Conservation (phyloP, 2,113 vertebrate species). For the Tenrec ecaudatus region DNA sequence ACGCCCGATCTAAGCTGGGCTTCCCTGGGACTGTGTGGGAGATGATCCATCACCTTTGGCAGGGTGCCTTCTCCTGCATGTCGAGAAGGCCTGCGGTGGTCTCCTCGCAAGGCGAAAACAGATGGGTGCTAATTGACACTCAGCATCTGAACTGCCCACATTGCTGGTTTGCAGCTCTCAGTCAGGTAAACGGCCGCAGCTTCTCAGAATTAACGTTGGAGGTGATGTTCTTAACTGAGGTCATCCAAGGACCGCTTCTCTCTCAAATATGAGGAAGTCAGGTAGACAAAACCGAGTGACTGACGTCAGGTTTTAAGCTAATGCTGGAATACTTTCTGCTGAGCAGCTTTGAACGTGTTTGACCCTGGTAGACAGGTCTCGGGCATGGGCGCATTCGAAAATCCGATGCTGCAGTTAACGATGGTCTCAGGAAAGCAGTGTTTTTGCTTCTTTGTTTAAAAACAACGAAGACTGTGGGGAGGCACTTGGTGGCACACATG, state of each 20-base stretch:
- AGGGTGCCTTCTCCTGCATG: neutral
- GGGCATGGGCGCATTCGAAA: neutral
- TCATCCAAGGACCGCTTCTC: neutral
- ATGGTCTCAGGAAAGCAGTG: neutral
- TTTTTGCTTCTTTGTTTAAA: neutral
- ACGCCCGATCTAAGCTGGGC: neutral
- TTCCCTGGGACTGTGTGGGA: neutral
- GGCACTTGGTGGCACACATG: neutral
- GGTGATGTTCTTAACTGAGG: conserved; percentile 33
- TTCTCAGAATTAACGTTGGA: conserved; percentile 21
- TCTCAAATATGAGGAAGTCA: conserved; percentile 7
- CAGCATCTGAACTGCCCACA: neutral
- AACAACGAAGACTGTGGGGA: neutral
- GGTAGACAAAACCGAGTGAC: conserved; percentile 11
- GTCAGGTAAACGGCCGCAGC: neutral
- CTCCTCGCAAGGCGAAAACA: conserved; percentile 35
- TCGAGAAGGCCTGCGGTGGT: neutral
- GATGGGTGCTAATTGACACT: neutral
- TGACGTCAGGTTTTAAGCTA: conserved; percentile 21
- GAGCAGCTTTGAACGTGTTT: neutral
- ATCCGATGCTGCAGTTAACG: neutral
- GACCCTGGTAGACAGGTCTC: neutral
- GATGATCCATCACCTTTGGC: neutral
- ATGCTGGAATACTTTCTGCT: conserved; percentile 15
- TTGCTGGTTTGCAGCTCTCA: neutral